These are phyloP conservation scores for Cricetomys ansorgei DNA, from an alignment of 2,113 vertebrate genomes.

Conservation along the genomic window DNA sequence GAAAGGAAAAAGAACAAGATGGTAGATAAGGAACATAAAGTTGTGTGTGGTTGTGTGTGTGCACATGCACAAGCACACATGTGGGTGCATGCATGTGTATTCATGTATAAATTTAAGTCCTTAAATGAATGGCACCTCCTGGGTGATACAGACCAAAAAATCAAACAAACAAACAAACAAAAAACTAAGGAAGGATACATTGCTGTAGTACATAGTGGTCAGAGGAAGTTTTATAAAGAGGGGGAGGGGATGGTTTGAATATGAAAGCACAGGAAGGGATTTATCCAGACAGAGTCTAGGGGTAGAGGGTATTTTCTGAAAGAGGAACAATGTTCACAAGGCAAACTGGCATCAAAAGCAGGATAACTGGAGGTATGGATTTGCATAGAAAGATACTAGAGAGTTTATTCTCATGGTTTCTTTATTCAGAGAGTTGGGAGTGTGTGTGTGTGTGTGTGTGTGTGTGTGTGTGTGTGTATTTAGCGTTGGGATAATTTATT, in stretches of 20 bases:
- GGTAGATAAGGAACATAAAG: background rate
- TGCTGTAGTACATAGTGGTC: background rate
- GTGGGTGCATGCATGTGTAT: background rate
- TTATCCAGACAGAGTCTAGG: background rate
- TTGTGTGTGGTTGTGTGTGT: background rate
- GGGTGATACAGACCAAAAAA: background rate
- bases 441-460: background rate
- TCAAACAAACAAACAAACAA: too few species aligned
- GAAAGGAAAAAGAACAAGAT: background rate
- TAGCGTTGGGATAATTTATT: background rate
- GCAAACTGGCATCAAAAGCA: background rate
- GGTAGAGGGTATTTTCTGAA: background rate
- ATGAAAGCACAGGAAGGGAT: background rate
- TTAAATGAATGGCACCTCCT: background rate
- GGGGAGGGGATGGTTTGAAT: background rate
- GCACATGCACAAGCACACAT: accelerated
- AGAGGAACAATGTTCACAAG: background rate
- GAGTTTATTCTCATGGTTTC: background rate
- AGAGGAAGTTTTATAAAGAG: background rate
- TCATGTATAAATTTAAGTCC: background rate
- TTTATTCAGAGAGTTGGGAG: background rate
- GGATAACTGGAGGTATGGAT: background rate
- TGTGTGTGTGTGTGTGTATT: background rate
- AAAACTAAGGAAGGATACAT: background rate
- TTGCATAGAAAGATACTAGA: background rate